These are phyloP conservation scores for Menidia menidia DNA, from an alignment of 2,797 vertebrate genomes.

Conservation along the genomic window DNA sequence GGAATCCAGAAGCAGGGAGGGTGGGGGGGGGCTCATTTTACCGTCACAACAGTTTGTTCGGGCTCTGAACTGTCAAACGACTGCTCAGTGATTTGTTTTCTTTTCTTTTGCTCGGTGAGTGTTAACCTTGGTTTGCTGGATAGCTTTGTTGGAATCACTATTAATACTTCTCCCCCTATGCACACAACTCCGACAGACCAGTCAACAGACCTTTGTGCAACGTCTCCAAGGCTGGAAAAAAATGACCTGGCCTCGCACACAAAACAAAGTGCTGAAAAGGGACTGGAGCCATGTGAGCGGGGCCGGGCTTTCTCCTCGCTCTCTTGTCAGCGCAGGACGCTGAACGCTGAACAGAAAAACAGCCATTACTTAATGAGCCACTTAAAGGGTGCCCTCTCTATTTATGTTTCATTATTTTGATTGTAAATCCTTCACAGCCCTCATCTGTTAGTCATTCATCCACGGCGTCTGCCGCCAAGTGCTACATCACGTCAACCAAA, in stretches of 20 bases:
- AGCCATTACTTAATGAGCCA: slow-evolving; percentile 79
- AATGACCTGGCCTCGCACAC: slow-evolving; percentile 41
- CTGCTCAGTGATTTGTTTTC: not conserved
- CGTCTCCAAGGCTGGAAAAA: slow-evolving; percentile 47
- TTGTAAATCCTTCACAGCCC: slow-evolving; percentile 73
- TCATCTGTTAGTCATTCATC: slow-evolving; percentile 51
- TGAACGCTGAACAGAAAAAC: slow-evolving; percentile 76
- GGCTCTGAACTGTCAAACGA: not conserved
- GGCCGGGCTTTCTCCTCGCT: slow-evolving; percentile 61
- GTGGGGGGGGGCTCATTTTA: not conserved
- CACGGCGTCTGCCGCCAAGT: slow-evolving; percentile 37
- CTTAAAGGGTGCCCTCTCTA: slow-evolving; percentile 74
- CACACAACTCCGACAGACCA: slow-evolving; percentile 25
- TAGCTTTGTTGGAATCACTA: slow-evolving; percentile 33
- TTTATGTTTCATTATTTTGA: slow-evolving; percentile 79
- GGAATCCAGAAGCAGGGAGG: not conserved
- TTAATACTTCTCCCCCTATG: slow-evolving; percentile 9
- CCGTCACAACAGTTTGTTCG: not conserved
- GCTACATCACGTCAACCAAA: slow-evolving; percentile 47
- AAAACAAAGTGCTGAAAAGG: slow-evolving; percentile 62
- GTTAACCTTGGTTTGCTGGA: slow-evolving; percentile 26
- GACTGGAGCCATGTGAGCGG: slow-evolving; percentile 59
- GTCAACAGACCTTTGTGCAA: slow-evolving; percentile 41
- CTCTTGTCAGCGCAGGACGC: slow-evolving; percentile 54
- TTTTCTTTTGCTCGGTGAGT: not conserved